phyloP scores from a whole-genome alignment of 2,113 vertebrate species.

The Eleginops maclovinus region DNA sequence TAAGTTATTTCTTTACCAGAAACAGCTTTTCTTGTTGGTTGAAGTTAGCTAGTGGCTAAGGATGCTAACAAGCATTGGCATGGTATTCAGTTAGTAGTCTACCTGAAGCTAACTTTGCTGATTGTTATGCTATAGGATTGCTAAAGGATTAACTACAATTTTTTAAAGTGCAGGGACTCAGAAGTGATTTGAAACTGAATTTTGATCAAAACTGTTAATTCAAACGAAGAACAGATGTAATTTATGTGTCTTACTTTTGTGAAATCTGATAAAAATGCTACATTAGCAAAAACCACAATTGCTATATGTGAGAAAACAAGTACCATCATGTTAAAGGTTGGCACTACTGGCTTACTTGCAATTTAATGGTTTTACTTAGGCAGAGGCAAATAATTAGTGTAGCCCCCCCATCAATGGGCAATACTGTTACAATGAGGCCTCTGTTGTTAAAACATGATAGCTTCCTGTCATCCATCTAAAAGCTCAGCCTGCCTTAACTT shows the following conservation, averaged over 20 bases:
- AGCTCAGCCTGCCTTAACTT: slow-evolving; percentile 51
- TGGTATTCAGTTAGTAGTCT: slow-evolving; percentile 13
- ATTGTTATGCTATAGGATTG: background rate
- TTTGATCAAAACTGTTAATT: background rate
- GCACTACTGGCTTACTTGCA: background rate
- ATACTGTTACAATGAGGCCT: background rate
- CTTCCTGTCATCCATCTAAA: slow-evolving; percentile 23
- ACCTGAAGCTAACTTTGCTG: background rate
- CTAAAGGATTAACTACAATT: background rate
- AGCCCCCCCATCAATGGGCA: background rate
- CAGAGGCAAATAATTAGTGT: background rate
- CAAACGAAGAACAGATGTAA: background rate
- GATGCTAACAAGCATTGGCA: background rate
- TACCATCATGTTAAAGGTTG: background rate
- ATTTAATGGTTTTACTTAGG: background rate
- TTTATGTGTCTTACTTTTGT: background rate
- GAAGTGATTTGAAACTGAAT: background rate
- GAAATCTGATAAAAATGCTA: background rate
- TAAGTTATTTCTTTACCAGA: background rate
- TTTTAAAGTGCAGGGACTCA: background rate
- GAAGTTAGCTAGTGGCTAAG: background rate
- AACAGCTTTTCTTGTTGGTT: background rate
- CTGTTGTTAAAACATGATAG: background rate
- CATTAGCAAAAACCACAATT: slow-evolving; percentile 2
- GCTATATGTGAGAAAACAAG: background rate